Evolutionary conservation across 92 coral and sea anemone genomes (phyloP).

Genomic region (Metridium senile): DNA sequence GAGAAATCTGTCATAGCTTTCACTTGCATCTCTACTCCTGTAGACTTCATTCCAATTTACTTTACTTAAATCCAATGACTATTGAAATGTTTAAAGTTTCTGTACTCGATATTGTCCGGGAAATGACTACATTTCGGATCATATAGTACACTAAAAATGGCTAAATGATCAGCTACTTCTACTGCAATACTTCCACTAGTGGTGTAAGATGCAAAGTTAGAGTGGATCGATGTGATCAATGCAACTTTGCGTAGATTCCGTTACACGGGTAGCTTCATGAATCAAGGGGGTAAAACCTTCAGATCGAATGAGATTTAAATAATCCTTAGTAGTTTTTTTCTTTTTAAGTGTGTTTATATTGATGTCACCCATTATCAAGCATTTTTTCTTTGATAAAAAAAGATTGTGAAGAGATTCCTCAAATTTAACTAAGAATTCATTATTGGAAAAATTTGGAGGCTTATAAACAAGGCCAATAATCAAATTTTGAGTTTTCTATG

Average conservation of each 20-base stretch:
- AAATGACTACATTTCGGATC: conserved; percentile 28
- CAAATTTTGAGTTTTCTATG: conserved; percentile 19
- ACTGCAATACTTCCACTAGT: conserved; percentile 47
- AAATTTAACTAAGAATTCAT: conserved; percentile 37
- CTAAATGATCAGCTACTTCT: conserved; percentile 43
- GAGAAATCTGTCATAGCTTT: background rate
- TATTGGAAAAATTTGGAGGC: conserved; percentile 26
- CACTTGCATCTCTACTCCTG: background rate
- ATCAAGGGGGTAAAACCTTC: conserved; percentile 47
- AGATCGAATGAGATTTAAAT: conserved; percentile 37
- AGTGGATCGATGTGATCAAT: conserved; percentile 24
- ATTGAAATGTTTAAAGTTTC: conserved; percentile 19
- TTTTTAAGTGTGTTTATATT: conserved; percentile 39
- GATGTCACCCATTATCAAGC: conserved; percentile 43
- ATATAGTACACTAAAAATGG: conserved; percentile 34
- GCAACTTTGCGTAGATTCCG: conserved; percentile 15
- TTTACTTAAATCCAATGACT: background rate
- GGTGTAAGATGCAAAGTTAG: conserved; percentile 20
- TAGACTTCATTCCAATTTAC: background rate
- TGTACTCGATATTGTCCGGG: conserved; percentile 40
- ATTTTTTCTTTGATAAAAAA: conserved; percentile 36
- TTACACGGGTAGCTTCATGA: conserved; percentile 37
- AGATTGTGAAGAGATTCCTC: conserved; percentile 43
- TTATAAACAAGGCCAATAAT: conserved; percentile 44
- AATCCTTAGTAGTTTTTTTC: conserved; percentile 41